These are phyloP conservation scores for Musca domestica DNA, from an alignment of 1,140 invertebrate species.

Conservation along the genomic window DNA sequence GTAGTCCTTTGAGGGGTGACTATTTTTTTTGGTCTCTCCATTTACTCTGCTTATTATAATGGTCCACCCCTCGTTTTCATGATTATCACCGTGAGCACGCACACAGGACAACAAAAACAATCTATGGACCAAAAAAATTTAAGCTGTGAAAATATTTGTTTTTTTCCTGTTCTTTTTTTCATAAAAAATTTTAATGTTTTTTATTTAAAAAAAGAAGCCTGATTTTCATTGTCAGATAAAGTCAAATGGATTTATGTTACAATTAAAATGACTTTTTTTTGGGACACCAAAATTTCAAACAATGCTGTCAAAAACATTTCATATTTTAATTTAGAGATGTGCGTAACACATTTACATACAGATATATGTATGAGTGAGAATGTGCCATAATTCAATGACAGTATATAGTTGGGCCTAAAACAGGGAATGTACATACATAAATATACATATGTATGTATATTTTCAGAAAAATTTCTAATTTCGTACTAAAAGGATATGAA, in stretches of 20 bases:
- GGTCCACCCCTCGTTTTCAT: slow-evolving; percentile 10
- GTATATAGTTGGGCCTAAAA: too few species aligned
- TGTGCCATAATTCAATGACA: too few species aligned
- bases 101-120: too few species aligned
- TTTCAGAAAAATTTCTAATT: too few species aligned
- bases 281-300: neutral
- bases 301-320: too few species aligned
- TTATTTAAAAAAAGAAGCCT: slow-evolving; percentile 4
- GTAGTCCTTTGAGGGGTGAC: neutral
- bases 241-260: slow-evolving; percentile 21
- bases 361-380: too few species aligned
- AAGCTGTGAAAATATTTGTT: slow-evolving; percentile 16
- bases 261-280: slow-evolving; percentile 10
- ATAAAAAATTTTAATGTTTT: neutral
- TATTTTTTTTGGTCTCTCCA: neutral
- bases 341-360: too few species aligned
- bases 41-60: neutral
- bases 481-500: too few species aligned
- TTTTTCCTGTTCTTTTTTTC: neutral
- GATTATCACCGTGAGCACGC: slow-evolving; percentile 13
- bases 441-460: too few species aligned
- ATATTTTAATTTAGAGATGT: too few species aligned
- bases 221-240: slow-evolving; percentile 21
- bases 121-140: neutral
- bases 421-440: too few species aligned